These are phyloP conservation scores for Centruroides sculpturatus DNA, from an alignment of 1,140 invertebrate species.

Conservation along the genomic window DNA sequence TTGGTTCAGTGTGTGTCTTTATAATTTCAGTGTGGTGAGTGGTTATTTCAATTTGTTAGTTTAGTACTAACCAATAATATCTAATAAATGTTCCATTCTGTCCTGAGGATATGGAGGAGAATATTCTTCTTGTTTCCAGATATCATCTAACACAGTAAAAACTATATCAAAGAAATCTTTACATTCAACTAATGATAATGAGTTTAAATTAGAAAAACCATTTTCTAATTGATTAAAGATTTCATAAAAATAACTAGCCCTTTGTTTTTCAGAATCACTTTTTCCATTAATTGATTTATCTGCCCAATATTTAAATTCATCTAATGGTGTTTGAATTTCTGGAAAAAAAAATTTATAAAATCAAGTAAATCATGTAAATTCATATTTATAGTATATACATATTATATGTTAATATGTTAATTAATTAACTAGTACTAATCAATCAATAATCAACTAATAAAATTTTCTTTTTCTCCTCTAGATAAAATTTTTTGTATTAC, in stretches of 20 bases:
- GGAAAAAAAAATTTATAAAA: constrained; percentile 1
- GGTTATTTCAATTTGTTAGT: no score
- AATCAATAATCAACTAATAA: no score
- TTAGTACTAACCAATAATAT: constrained; percentile 53
- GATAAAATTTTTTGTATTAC: no score
- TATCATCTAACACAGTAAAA: constrained; percentile 52
- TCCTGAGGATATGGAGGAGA: constrained; percentile 53
- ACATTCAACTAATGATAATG: constrained; percentile 29
- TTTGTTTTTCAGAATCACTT: constrained; percentile 21
- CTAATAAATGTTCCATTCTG: constrained; percentile 71
- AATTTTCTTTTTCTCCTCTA: no score
- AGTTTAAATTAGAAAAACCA: constrained; percentile 17
- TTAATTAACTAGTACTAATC: no score
- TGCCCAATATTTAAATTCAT: constrained; percentile 39
- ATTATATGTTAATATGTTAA: no score
- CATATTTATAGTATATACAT: no score
- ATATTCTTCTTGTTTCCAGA: constrained; percentile 70
- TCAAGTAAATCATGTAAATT: no score
- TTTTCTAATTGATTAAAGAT: constrained; percentile 22
- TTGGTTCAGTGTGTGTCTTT: no score
- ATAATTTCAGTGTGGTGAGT: no score
- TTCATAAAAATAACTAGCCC: constrained; percentile 23
- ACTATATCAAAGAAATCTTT: constrained; percentile 34
- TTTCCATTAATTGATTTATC: constrained; percentile 22
- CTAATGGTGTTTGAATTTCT: constrained; percentile 35